Conservation (phyloP, 2,888 invertebrate genomes). For the Polymixis flavicincta region DNA sequence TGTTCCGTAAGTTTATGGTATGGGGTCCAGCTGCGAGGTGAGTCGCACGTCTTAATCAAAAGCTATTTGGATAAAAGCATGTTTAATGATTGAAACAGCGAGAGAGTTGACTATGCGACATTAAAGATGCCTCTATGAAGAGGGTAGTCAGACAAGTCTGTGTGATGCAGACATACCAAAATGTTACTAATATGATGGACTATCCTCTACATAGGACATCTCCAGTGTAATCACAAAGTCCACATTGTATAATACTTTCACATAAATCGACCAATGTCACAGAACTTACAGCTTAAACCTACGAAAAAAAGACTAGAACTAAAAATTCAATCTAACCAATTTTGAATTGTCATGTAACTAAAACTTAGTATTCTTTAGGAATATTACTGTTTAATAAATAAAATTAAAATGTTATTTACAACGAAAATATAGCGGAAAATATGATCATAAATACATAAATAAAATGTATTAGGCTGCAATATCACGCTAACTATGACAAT, state of each 20-base stretch:
- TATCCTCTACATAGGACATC: constrained; percentile 22
- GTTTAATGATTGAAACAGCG: constrained; percentile 51
- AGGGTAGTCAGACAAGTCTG: constrained; percentile 17
- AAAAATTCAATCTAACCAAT: constrained; percentile 84
- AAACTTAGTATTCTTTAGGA: constrained; percentile 71
- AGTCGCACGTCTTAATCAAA: constrained; percentile 56
- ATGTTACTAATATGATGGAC: constrained; percentile 9
- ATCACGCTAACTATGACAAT: constrained; percentile 56
- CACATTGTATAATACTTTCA: constrained; percentile 66
- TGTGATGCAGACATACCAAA: constrained; percentile 12
- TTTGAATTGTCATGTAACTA: constrained; percentile 84
- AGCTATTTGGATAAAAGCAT: constrained; percentile 55
- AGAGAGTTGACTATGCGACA: constrained; percentile 31
- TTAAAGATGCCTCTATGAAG: constrained; percentile 23
- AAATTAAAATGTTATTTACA: constrained; percentile 76
- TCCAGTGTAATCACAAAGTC: constrained; percentile 41
- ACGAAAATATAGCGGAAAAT: constrained; percentile 64
- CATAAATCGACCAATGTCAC: constrained; percentile 70
- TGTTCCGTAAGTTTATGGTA: constrained; percentile 44
- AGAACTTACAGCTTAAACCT: constrained; percentile 76
- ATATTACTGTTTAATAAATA: constrained; percentile 72
- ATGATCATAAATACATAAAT: constrained; percentile 58
- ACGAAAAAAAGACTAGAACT: constrained; percentile 89
- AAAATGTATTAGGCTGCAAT: constrained; percentile 53
- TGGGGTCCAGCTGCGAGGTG: constrained; percentile 54